Evolutionary conservation across 2,797 vertebrate genomes (phyloP), one percentile per base, ranked within the genome.

Genomic region (Lindbergichthys nudifrons): DNA sequence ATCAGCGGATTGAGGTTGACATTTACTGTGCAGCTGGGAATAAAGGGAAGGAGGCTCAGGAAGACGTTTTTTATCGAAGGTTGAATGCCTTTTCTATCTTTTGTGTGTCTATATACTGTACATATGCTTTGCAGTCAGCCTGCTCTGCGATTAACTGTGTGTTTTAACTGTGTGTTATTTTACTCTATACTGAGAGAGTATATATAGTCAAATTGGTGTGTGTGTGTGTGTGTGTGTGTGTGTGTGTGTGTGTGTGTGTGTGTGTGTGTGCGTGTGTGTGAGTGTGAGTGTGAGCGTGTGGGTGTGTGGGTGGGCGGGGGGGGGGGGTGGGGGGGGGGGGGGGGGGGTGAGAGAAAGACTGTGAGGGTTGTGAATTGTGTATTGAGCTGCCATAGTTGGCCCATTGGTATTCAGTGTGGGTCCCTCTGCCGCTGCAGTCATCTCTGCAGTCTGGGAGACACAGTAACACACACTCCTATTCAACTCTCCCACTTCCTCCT

Each of bases 371-470:
- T 73, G 70, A 75, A 68, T 83, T 86, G 77, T 78, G 71, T 83
- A 82, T 80, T 82, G 84, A 87, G 83, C 82, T 83, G 81, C 83
- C 82, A 89, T 84, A 81, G 87, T 79, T 62, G 70, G 83, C 83
- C 77, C 57, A 93, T 94, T 94, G 87, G 90, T 94, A 94, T 94
- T 91, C 93, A 87, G 89, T 52, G 73, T 79, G 81, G 81, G 83
- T 92, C 78, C 73, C 81, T 84, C 83, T 90, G 84, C 74, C 82
- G 87, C 91, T 93, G 92, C 92, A 94, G 93, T 94, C 89, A 81
- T 92, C 89, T 89, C 90, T 92, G 93, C 93, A 93, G 93, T 92
- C 89, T 91, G 77, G 72, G 65, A 91, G 87, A 87, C 81, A 88
- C 82, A 82, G 79, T 77, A 84, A 76, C 80, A 85, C 84, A 87